phyloP scores from a whole-genome alignment of 2,888 invertebrate genomes.

The Andrena fulva region DNA sequence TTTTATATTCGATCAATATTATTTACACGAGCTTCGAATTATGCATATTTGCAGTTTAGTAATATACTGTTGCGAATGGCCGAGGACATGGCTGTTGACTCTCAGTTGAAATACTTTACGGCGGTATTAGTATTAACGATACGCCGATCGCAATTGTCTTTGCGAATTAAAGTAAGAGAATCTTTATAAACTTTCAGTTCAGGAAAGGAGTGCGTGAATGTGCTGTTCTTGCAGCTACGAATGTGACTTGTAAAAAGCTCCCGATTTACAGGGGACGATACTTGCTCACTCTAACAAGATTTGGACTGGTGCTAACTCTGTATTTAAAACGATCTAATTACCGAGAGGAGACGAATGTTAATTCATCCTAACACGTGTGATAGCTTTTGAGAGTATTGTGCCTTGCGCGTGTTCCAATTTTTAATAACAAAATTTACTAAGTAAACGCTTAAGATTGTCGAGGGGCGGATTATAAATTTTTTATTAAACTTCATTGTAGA shows the following conservation, averaged over 20 bases:
- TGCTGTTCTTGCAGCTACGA: constrained; percentile 64
- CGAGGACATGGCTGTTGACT: constrained; percentile 53
- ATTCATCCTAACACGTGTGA: constrained; percentile 80
- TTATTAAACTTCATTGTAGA: constrained; percentile 82
- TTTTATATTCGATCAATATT: constrained; percentile 56
- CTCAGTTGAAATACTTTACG: constrained; percentile 45
- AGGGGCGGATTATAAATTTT: constrained; percentile 70
- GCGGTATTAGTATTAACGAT: constrained; percentile 53
- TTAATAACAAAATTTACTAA: constrained; percentile 68
- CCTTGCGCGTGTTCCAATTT: constrained; percentile 82
- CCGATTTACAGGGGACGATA: constrained; percentile 63
- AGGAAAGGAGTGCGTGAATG: constrained; percentile 45
- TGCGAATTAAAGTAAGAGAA: constrained; percentile 37
- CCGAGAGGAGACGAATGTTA: constrained; percentile 56
- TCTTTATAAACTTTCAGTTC: constrained; percentile 44
- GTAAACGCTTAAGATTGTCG: constrained; percentile 64
- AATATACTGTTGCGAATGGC: constrained; percentile 33
- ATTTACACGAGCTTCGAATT: constrained; percentile 56
- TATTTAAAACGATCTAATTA: constrained; percentile 70
- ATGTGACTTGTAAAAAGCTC: constrained; percentile 57
- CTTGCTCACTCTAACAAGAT: constrained; percentile 73
- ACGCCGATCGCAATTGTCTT: constrained; percentile 37
- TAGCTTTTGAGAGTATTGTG: constrained; percentile 80
- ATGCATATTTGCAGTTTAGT: constrained; percentile 47
- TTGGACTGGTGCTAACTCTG: constrained; percentile 76